phyloP scores from a whole-genome alignment of 2,888 invertebrate genomes.

The Ischnura elegans region DNA sequence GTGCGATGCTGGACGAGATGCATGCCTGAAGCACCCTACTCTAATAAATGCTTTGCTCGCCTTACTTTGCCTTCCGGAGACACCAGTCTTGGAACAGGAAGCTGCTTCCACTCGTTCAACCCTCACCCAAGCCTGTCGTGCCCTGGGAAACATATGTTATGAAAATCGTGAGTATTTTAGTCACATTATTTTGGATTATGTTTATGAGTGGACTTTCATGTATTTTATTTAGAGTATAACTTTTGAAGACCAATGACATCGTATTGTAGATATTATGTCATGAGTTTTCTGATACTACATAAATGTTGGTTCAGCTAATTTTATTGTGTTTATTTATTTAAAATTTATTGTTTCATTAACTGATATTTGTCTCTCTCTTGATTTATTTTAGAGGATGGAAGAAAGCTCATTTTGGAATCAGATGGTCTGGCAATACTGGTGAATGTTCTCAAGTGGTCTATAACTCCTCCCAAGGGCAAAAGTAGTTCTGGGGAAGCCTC shows the following conservation, averaged over 20 bases:
- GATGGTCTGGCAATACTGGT: slow-evolving; percentile 70
- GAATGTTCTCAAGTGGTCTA: slow-evolving; percentile 70
- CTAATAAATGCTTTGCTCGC: slow-evolving; percentile 70
- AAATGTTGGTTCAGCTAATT: background rate
- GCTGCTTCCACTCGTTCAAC: slow-evolving; percentile 79
- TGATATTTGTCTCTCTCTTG: background rate
- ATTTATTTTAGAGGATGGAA: slow-evolving; percentile 75
- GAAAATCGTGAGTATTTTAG: slow-evolving; percentile 89
- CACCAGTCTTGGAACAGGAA: slow-evolving; percentile 69
- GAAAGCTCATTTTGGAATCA: slow-evolving; percentile 72
- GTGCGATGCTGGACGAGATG: slow-evolving; percentile 86
- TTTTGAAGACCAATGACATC: too few relatives aligned
- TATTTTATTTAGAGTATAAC: too few relatives aligned
- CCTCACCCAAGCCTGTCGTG: slow-evolving; percentile 88
- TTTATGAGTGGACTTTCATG: too few relatives aligned
- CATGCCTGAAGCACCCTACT: slow-evolving; percentile 80
- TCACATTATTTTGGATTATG: too few relatives aligned
- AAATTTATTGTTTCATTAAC: background rate
- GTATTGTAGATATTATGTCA: too few relatives aligned
- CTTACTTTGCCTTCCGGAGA: slow-evolving; percentile 71
- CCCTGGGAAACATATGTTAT: slow-evolving; percentile 93
- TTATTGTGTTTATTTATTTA: background rate
- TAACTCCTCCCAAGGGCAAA: slow-evolving; percentile 75
- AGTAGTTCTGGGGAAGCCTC: slow-evolving; percentile 76
- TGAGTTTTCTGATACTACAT: too few relatives aligned